A percentile compares a stretch with the other conserved stretches of the same genome.
These are phyloP conservation scores for Microcaecilia unicolor DNA, from an alignment of 2,797 vertebrate species.

Conservation along the genomic window DNA sequence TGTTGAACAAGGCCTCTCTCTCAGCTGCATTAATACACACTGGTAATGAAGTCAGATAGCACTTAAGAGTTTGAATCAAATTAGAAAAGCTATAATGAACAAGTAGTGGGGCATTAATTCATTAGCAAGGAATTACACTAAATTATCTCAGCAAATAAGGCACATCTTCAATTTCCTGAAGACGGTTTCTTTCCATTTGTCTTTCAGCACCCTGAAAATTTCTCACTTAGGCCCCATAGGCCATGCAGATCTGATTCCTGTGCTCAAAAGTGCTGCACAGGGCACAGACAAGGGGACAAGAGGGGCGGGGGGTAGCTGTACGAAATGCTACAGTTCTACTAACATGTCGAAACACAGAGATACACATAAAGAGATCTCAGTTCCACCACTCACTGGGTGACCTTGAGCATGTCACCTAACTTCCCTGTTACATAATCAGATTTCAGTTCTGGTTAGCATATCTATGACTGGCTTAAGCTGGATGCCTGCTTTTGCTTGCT, in stretches of 20 bases:
- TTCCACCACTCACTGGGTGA: no score
- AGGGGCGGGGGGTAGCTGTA: neutral
- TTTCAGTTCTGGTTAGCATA: no score
- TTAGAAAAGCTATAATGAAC: slow-evolving; percentile 17
- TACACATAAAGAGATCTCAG: no score
- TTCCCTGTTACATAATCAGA: no score
- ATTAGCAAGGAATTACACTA: slow-evolving; percentile 14
- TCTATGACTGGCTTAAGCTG: no score
- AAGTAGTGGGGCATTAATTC: slow-evolving; percentile 15
- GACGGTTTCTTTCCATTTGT: slow-evolving; percentile 2
- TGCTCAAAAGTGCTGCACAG: no score
- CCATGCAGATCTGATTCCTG: no score
- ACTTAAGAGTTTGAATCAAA: slow-evolving; percentile 3
- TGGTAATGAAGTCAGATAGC: slow-evolving; percentile 2
- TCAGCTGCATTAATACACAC: neutral
- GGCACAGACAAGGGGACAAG: neutral
- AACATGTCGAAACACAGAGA: no score
- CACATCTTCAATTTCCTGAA: neutral
- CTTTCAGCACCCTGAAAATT: accelerated
- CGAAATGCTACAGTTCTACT: no score
- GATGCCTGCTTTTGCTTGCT: no score
- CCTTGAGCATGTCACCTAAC: no score
- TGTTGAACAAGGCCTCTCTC: neutral
- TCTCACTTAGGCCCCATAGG: no score
- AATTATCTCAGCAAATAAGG: slow-evolving; percentile 13